Percentiles rank a stretch among this genome's conserved stretches.
Evolutionary conservation across 2,797 vertebrate genomes (phyloP).

Genomic region (Lindbergichthys nudifrons): DNA sequence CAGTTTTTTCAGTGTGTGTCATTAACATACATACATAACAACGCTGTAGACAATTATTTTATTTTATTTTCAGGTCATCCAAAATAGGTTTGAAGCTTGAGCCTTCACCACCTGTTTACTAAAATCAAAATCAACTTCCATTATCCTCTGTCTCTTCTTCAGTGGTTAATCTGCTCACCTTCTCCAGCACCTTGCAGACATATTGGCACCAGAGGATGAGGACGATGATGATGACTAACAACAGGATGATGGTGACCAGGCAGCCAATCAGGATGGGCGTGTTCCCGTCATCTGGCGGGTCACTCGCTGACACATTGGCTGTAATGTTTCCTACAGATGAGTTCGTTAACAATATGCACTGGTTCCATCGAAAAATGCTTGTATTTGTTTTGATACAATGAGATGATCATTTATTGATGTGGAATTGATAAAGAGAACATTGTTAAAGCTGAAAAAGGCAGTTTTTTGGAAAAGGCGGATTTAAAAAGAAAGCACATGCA

Average conservation of each 20-base stretch:
- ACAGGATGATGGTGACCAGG: slow-evolving; percentile 93
- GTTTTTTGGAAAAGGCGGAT: no score
- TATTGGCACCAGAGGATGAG: slow-evolving; percentile 94
- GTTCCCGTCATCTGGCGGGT: slow-evolving; percentile 79
- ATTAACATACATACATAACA: neutral
- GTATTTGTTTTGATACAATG: no score
- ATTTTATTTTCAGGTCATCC: no score
- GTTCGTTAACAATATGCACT: no score
- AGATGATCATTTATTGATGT: no score
- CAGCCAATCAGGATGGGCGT: slow-evolving; percentile 91
- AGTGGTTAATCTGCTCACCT: slow-evolving; percentile 78
- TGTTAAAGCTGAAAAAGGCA: no score
- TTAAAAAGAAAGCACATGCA: no score
- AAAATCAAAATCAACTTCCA: no score
- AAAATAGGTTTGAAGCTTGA: no score
- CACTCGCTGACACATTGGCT: slow-evolving; percentile 75
- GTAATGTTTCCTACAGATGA: neutral
- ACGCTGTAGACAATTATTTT: neutral
- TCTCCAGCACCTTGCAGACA: slow-evolving; percentile 91
- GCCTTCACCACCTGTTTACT: no score
- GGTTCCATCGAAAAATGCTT: no score
- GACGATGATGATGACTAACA: slow-evolving; percentile 90
- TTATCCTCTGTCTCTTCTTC: neutral
- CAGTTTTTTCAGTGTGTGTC: neutral
- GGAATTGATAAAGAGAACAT: no score